phyloP scores from a whole-genome alignment of 2,797 vertebrate genomes.

The Enteromius fasciolatus region DNA sequence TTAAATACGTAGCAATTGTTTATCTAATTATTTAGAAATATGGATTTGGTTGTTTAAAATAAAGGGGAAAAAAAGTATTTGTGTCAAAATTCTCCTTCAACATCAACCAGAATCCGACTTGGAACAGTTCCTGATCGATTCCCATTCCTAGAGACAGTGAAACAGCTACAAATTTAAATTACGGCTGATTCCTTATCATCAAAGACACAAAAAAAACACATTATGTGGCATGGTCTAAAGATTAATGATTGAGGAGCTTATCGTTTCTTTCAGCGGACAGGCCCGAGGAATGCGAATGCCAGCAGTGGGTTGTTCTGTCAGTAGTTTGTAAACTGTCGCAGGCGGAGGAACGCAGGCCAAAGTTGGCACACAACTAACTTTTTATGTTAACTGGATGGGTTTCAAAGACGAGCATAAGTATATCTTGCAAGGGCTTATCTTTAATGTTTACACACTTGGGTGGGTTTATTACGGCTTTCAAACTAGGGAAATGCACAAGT shows the following conservation, averaged over 20 bases:
- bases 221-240: constrained; percentile 6
- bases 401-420: constrained; percentile 42
- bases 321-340: neutral
- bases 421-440: constrained; percentile 46
- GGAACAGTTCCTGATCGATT: neutral
- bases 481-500: constrained; percentile 49
- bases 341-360: neutral
- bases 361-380: constrained; percentile 23
- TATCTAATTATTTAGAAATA: too few species aligned
- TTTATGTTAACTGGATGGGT: constrained; percentile 41
- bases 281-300: constrained; percentile 25
- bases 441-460: constrained; percentile 48
- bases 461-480: constrained; percentile 57
- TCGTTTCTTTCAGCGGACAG: constrained; percentile 20
- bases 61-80: neutral
- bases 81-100: neutral
- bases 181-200: constrained; percentile 2
- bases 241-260: constrained; percentile 41
- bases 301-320: constrained; percentile 31
- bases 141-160: neutral
- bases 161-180: neutral
- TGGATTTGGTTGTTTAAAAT: neutral
- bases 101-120: neutral
- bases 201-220: neutral
- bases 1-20: too few species aligned